phyloP scores from a whole-genome alignment of 2,888 invertebrate species.

The Melanargia galathea region DNA sequence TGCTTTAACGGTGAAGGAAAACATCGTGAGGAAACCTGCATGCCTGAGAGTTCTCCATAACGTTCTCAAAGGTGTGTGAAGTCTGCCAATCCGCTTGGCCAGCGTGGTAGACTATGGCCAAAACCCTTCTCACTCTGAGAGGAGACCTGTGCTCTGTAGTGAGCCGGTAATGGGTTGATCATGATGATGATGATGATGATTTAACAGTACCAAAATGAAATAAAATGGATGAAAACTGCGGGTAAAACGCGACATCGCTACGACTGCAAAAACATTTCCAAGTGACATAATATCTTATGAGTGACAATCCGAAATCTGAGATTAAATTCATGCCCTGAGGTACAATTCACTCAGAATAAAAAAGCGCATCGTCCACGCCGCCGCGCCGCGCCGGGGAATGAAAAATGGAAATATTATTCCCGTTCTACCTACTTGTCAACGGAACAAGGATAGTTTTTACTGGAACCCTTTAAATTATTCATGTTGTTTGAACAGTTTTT shows the following conservation, averaged over 20 bases:
- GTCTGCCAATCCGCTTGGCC: no score
- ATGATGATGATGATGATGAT: no score
- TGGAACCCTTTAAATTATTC: slow-evolving; percentile 43
- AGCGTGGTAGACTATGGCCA: no score
- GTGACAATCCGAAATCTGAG: slow-evolving; percentile 73
- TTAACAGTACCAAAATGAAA: background rate
- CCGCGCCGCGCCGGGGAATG: slow-evolving; percentile 67
- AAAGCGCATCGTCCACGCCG: slow-evolving; percentile 71
- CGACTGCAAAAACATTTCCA: slow-evolving; percentile 45
- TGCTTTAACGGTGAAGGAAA: no score
- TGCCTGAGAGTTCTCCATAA: no score
- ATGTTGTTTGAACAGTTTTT: slow-evolving; percentile 38
- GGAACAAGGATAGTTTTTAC: slow-evolving; percentile 58
- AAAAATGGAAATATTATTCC: slow-evolving; percentile 75
- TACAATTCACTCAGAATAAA: slow-evolving; percentile 68
- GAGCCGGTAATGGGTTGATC: no score
- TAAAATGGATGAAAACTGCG: background rate
- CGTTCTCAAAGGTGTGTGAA: no score
- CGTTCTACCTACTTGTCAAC: slow-evolving; percentile 63
- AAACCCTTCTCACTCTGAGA: no score
- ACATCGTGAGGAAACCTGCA: no score
- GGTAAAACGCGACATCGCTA: background rate
- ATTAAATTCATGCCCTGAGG: slow-evolving; percentile 80
- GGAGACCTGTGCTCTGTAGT: no score
- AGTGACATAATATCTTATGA: slow-evolving; percentile 71